Conservation (phyloP, 2,113 vertebrate genomes). For the Sprattus sprattus region DNA sequence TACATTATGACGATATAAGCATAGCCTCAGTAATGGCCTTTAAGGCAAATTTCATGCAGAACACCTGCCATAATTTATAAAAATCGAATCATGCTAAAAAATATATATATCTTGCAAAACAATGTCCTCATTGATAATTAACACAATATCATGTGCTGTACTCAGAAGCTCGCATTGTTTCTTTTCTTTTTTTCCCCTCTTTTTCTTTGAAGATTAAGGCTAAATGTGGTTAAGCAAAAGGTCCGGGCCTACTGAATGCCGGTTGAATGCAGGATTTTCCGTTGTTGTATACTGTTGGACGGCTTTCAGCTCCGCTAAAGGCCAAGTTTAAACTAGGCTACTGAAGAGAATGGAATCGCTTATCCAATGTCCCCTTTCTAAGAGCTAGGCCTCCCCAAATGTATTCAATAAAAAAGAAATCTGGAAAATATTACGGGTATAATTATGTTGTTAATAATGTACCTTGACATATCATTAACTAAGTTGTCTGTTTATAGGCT, state of each 20-base stretch:
- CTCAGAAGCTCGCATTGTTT: neutral
- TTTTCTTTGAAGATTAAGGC: conserved; percentile 6
- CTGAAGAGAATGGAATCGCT: neutral
- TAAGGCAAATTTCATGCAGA: too few species aligned
- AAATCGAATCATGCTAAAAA: neutral
- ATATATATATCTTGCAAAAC: neutral
- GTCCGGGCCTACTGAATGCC: neutral
- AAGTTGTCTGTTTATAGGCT: too few species aligned
- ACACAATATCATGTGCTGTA: neutral
- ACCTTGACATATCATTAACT: too few species aligned
- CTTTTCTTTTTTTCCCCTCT: neutral
- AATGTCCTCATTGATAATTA: neutral
- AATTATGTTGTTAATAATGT: neutral
- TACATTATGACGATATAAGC: too few species aligned
- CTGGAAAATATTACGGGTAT: neutral
- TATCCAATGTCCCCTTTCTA: neutral
- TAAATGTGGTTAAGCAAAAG: neutral
- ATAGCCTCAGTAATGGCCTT: too few species aligned
- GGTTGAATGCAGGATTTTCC: neutral
- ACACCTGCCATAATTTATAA: too few species aligned
- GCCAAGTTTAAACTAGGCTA: neutral
- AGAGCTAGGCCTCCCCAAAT: neutral
- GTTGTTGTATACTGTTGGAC: neutral
- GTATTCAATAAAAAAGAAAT: neutral
- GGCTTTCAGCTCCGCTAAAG: neutral